Conservation (phyloP, 2,888 invertebrate species). For the Caenorhabditis becei region DNA sequence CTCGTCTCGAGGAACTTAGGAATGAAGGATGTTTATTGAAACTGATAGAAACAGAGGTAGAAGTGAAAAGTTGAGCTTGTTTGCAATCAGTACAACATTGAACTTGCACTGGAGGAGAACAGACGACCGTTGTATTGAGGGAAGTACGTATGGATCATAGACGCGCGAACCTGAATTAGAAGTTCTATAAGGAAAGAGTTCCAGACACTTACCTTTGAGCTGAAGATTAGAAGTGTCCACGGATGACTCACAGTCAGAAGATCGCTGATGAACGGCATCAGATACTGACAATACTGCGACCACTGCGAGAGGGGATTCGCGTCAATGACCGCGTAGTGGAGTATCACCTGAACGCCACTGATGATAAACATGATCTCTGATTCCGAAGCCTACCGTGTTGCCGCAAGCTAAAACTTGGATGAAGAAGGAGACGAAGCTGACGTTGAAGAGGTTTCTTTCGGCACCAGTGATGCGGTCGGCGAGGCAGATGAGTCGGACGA, state of each 20-base stretch:
- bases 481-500: conserved; percentile 19
- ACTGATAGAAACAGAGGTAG: too few relatives aligned
- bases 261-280: conserved; percentile 60
- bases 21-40: too few relatives aligned
- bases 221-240: conserved; percentile 56
- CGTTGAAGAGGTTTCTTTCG: conserved; percentile 41
- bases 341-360: conserved; percentile 25
- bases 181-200: background rate
- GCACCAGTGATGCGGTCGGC: conserved; percentile 27
- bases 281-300: conserved; percentile 17
- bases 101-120: background rate
- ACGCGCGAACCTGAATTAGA: conserved; percentile 34
- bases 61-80: too few relatives aligned
- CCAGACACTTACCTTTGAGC: conserved; percentile 31
- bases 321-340: conserved; percentile 14
- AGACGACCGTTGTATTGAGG: background rate
- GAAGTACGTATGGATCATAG: conserved; percentile 12
- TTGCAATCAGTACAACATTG: background rate
- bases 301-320: conserved; percentile 11
- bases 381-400: conserved; percentile 28
- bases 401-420: conserved; percentile 42
- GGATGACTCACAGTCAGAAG: conserved; percentile 59
- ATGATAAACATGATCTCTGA: background rate
- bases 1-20: background rate
- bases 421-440: conserved; percentile 38